phyloP scores from a whole-genome alignment of 2,888 invertebrate genomes.

The Liopterus haemorrhoidalis region DNA sequence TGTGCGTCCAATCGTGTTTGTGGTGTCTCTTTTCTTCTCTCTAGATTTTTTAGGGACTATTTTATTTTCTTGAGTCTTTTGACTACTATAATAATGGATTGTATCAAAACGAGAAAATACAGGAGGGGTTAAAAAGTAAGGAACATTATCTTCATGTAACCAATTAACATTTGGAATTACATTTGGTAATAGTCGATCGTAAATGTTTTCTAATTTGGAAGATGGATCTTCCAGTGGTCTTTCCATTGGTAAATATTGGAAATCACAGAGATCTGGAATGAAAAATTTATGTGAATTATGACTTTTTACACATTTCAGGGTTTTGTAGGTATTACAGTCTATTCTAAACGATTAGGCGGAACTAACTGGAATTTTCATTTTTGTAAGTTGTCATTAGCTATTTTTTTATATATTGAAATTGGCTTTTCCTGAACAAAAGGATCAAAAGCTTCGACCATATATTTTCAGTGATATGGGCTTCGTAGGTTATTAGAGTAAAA shows the following conservation, averaged over 20 bases:
- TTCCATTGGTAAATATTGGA: slow-evolving; percentile 80
- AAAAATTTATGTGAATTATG: slow-evolving; percentile 26
- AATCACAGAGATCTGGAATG: slow-evolving; percentile 75
- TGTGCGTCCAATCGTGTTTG: slow-evolving; percentile 49
- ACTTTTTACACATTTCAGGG: no score
- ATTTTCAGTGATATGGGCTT: no score
- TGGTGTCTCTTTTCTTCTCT: no score
- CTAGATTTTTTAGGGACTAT: slow-evolving; percentile 39
- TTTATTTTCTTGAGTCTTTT: slow-evolving; percentile 36
- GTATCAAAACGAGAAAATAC: slow-evolving; percentile 73
- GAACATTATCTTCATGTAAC: slow-evolving; percentile 48
- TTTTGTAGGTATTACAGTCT: no score
- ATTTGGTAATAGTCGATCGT: slow-evolving; percentile 58
- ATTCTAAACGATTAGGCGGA: no score
- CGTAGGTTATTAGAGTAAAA: no score
- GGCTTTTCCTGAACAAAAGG: no score
- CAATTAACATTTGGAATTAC: slow-evolving; percentile 51
- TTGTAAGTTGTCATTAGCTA: no score
- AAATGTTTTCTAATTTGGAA: slow-evolving; percentile 53
- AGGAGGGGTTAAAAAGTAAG: slow-evolving; percentile 68
- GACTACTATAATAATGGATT: slow-evolving; percentile 15
- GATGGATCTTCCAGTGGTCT: slow-evolving; percentile 39
- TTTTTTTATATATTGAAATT: no score
- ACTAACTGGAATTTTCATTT: no score
- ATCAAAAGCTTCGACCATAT: no score